Conservation (phyloP, 2,113 vertebrate genomes). For the Columba janthina region DNA sequence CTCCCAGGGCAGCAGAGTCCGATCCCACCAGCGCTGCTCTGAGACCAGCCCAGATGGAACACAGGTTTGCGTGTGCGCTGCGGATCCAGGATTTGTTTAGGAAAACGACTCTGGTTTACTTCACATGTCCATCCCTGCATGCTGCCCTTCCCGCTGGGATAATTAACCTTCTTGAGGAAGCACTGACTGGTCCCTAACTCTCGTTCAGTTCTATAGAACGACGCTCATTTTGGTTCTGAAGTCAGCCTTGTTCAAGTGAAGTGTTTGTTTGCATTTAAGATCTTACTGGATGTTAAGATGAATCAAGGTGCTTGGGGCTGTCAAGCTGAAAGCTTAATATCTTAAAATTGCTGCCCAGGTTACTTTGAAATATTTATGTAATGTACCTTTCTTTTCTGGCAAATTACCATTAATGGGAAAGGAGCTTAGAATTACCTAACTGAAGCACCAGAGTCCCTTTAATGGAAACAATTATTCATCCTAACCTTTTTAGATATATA, state of each 20-base stretch:
- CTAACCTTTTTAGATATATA: background rate
- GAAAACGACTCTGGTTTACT: background rate
- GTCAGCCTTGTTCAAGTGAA: background rate
- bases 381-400: slow-evolving; percentile 55
- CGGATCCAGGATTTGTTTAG: background rate
- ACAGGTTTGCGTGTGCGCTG: background rate
- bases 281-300: slow-evolving; percentile 53
- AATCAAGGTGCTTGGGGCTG: slow-evolving; percentile 46
- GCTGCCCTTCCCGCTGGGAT: background rate
- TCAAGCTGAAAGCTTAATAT: slow-evolving; percentile 57
- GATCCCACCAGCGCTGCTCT: background rate
- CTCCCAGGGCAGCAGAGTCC: background rate
- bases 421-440: slow-evolving; percentile 25
- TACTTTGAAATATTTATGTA: slow-evolving; percentile 65
- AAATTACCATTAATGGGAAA: slow-evolving; percentile 62
- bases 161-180: background rate
- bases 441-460: slow-evolving; percentile 1
- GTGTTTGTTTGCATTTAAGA: slow-evolving; percentile 51
- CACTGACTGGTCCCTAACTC: background rate
- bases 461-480: slow-evolving; percentile 54
- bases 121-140: background rate
- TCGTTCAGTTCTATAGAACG: background rate
- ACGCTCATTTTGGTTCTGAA: slow-evolving; percentile 4
- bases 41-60: background rate
- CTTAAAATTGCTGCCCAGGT: slow-evolving; percentile 57